A percentile compares a stretch with the other conserved stretches of the same genome.
Conservation (phyloP, 2,797 vertebrate genomes). For the Malacoctenus gilli region DNA sequence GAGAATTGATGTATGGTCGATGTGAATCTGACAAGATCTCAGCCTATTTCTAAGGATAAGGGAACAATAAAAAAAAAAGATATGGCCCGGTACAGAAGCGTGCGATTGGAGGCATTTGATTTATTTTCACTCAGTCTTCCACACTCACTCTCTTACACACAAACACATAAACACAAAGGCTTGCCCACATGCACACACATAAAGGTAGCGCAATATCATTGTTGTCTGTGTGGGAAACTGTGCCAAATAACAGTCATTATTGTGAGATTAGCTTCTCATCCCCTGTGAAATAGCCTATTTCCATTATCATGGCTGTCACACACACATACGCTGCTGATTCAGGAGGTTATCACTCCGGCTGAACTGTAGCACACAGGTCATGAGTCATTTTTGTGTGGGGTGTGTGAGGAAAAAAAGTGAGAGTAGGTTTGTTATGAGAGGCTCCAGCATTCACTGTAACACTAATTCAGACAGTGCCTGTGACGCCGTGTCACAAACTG, state of each 20-base stretch:
- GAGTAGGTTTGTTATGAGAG: slow-evolving; percentile 1
- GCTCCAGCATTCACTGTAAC: background rate
- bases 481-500: too few relatives aligned
- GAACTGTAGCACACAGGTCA: slow-evolving; percentile 42
- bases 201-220: background rate
- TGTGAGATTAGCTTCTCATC: slow-evolving; percentile 63
- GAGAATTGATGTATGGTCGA: slow-evolving; percentile 15
- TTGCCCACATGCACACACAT: slow-evolving; percentile 1
- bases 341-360: slow-evolving; percentile 30
- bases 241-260: slow-evolving; percentile 55
- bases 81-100: slow-evolving; percentile 1
- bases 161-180: slow-evolving; percentile 8
- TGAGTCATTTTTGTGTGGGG: slow-evolving; percentile 29
- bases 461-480: too few relatives aligned
- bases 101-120: slow-evolving; percentile 14
- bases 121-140: slow-evolving; percentile 17
- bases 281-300: slow-evolving; percentile 72
- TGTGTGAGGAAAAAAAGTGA: slow-evolving; percentile 4
- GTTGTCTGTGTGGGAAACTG: slow-evolving; percentile 19
- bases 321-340: slow-evolving; percentile 54
- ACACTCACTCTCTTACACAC: slow-evolving; percentile 5
- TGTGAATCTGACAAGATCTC: slow-evolving; percentile 34
- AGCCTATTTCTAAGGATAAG: slow-evolving; percentile 46
- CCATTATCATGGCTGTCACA: slow-evolving; percentile 46
- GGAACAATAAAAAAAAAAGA: slow-evolving; percentile 26